These are phyloP conservation scores for Drosophila affinis DNA, from an alignment of 2,888 invertebrate species.

Conservation along the genomic window DNA sequence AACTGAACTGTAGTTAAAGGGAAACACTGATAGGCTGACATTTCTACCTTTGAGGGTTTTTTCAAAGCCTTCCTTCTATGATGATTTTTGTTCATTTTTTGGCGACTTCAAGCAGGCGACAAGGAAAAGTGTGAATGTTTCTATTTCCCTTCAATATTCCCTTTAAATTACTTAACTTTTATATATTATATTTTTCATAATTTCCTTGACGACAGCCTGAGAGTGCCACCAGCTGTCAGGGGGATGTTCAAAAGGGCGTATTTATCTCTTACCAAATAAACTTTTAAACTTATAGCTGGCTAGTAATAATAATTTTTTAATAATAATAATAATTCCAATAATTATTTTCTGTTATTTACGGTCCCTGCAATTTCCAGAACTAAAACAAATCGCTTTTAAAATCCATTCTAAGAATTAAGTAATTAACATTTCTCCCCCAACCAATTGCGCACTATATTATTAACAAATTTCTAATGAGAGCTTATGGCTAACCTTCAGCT, in stretches of 20 bases:
- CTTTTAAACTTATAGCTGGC: not conserved
- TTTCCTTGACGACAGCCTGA: constrained; percentile 10
- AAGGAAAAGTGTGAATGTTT: not conserved
- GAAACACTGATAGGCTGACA: no score
- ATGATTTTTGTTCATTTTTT: no score
- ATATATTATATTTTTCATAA: constrained; percentile 26
- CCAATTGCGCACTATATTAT: not conserved
- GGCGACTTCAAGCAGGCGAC: no score
- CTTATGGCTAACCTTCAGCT: not conserved
- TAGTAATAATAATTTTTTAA: no score
- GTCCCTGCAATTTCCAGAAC: no score
- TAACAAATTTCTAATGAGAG: constrained; percentile 13
- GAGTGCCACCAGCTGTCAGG: constrained; percentile 17
- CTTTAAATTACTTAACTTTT: not conserved
- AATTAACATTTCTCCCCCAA: not conserved
- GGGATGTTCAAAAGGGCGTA: constrained; percentile 17
- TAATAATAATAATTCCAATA: no score
- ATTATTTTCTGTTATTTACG: no score
- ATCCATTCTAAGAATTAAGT: not conserved
- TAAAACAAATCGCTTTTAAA: not conserved
- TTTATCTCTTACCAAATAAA: not conserved
- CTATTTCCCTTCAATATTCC: not conserved
- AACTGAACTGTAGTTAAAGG: no score
- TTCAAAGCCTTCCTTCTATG: no score
- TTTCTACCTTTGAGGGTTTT: no score